These are phyloP conservation scores for Columba guinea DNA, from an alignment of 2,797 vertebrate genomes.

Conservation along the genomic window DNA sequence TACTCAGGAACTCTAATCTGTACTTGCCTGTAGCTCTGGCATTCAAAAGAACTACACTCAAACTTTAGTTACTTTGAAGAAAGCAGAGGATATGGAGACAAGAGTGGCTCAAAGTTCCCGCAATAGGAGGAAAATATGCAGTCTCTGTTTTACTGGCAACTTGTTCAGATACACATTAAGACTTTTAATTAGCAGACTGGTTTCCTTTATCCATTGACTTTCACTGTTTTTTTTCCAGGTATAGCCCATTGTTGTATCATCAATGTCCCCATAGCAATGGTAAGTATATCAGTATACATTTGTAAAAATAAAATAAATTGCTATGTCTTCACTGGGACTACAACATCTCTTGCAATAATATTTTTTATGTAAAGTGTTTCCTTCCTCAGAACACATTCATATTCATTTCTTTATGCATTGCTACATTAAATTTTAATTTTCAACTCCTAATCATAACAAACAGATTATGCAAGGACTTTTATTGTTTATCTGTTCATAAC, in stretches of 20 bases:
- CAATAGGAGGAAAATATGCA: not conserved
- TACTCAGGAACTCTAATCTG: not conserved
- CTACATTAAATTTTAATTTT: conserved; percentile 8
- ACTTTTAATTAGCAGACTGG: not conserved
- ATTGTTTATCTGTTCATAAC: not conserved
- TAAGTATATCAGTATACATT: not conserved
- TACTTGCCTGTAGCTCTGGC: not conserved
- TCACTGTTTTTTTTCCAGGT: not conserved
- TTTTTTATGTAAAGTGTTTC: not conserved
- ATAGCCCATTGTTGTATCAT: not conserved
- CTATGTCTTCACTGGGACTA: not conserved
- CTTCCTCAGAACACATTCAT: not conserved
- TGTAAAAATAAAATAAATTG: not conserved
- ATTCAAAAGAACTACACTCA: not conserved
- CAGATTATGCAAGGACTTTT: not conserved
- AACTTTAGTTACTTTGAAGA: not conserved
- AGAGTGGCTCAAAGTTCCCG: not conserved
- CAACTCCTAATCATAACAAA: not conserved
- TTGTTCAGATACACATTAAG: not conserved
- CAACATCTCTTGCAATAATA: not conserved
- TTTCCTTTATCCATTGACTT: not conserved
- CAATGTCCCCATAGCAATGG: not conserved
- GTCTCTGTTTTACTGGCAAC: not conserved
- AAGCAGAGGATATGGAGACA: not conserved
- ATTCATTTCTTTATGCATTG: not conserved